Conservation (phyloP, 1,140 invertebrate genomes). For the Pseudomyrmex concolor region DNA sequence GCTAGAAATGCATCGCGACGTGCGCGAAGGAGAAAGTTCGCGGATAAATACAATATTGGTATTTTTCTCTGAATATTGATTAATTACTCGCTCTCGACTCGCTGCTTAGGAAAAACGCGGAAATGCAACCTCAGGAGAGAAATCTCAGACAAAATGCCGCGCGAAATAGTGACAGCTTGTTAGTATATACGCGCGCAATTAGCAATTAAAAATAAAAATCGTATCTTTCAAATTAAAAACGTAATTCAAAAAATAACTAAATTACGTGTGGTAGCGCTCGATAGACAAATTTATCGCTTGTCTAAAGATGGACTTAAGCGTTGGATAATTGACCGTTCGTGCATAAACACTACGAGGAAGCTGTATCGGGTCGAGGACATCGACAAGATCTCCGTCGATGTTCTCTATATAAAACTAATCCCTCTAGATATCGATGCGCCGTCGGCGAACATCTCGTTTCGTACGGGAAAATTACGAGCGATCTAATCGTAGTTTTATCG, state of each 20-base stretch:
- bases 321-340: constrained; percentile 11
- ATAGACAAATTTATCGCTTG: background rate
- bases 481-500: constrained; percentile 51
- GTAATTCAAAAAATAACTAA: constrained; percentile 2
- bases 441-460: constrained; percentile 10
- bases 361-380: background rate
- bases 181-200: background rate
- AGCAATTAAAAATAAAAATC: background rate
- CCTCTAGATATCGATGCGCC: constrained; percentile 10
- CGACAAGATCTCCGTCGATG: background rate
- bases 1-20: background rate
- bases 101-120: no score
- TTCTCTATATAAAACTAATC: constrained; percentile 26
- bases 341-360: background rate
- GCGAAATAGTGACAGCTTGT: background rate
- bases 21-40: background rate
- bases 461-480: constrained; percentile 42
- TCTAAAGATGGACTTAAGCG: background rate
- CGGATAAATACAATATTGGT: no score
- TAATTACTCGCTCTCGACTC: background rate
- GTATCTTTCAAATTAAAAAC: constrained; percentile 4
- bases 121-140: no score
- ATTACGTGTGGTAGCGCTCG: background rate
- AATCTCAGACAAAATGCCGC: background rate
- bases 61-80: background rate